phyloP scores from a whole-genome alignment of 2,113 vertebrate genomes.

The Natator depressus region DNA sequence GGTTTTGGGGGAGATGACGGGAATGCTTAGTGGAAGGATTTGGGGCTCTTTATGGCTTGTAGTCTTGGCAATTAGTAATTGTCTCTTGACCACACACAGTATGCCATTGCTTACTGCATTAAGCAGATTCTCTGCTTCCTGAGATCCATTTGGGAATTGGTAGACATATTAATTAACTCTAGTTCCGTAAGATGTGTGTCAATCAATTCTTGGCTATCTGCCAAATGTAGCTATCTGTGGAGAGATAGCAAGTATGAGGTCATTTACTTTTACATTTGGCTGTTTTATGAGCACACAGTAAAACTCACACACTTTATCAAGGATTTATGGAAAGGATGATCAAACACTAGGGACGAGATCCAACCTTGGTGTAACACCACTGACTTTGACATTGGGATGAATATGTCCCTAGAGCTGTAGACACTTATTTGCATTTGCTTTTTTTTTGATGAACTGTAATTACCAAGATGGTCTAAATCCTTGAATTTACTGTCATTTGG shows the following conservation, averaged over 20 bases:
- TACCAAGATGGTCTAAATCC: not conserved
- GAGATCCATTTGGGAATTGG: conserved; percentile 76
- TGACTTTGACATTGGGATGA: not conserved
- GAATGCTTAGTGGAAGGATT: not conserved
- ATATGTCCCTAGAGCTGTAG: not conserved
- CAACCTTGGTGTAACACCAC: conserved; percentile 52
- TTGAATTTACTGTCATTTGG: not conserved
- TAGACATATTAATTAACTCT: conserved; percentile 81
- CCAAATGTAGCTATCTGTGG: conserved; percentile 73
- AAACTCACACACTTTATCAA: conserved; percentile 60
- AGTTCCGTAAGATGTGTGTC: conserved; percentile 78
- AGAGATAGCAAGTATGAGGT: conserved; percentile 72
- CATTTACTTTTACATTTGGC: conserved; percentile 72
- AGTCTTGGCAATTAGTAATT: conserved; percentile 65
- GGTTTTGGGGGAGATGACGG: conserved; percentile 24
- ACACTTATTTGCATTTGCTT: conserved; percentile 5
- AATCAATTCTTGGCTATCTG: conserved; percentile 78
- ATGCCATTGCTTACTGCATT: conserved; percentile 77
- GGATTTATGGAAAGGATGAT: conserved; percentile 65
- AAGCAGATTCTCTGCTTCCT: conserved; percentile 79
- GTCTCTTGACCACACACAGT: conserved; percentile 74
- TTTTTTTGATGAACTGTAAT: not conserved
- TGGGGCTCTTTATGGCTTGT: conserved; percentile 29
- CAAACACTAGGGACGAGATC: conserved; percentile 25
- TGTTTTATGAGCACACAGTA: conserved; percentile 63